Conservation (phyloP, 2,888 invertebrate genomes). For the Philopedon plagiatum region DNA sequence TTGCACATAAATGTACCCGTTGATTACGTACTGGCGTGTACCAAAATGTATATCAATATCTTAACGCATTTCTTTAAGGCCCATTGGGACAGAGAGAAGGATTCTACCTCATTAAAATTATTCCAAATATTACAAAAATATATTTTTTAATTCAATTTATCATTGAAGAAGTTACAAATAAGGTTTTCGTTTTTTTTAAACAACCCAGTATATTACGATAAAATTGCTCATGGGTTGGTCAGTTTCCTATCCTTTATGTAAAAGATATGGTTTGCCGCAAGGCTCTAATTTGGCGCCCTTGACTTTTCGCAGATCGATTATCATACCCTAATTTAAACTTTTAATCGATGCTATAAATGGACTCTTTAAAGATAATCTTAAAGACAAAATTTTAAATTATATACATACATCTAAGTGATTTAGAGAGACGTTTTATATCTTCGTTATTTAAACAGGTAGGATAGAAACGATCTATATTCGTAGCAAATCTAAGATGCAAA, state of each 20-base stretch:
- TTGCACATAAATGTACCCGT: too few species aligned
- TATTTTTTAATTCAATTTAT: neutral
- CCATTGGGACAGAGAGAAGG: too few species aligned
- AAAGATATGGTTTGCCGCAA: slow-evolving; percentile 19
- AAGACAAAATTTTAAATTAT: neutral
- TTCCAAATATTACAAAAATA: neutral
- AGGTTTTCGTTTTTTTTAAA: neutral
- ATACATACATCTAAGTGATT: neutral
- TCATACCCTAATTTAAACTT: slow-evolving; percentile 17
- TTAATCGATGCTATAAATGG: slow-evolving; percentile 21
- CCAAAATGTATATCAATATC: too few species aligned
- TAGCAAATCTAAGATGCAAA: slow-evolving; percentile 13
- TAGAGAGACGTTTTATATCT: neutral
- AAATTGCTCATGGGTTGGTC: slow-evolving; percentile 20
- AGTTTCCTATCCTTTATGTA: neutral
- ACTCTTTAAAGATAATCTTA: slow-evolving; percentile 10
- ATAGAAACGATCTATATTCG: slow-evolving; percentile 8
- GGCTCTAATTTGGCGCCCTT: slow-evolving; percentile 20
- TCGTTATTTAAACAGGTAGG: neutral
- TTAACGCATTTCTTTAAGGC: too few species aligned
- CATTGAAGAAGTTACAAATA: neutral
- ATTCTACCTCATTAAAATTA: too few species aligned
- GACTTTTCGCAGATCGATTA: slow-evolving; percentile 17
- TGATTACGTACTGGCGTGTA: too few species aligned
- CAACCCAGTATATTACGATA: neutral